Conservation (phyloP, 2,888 invertebrate species). For the Hirtodrosophila cameraria region DNA sequence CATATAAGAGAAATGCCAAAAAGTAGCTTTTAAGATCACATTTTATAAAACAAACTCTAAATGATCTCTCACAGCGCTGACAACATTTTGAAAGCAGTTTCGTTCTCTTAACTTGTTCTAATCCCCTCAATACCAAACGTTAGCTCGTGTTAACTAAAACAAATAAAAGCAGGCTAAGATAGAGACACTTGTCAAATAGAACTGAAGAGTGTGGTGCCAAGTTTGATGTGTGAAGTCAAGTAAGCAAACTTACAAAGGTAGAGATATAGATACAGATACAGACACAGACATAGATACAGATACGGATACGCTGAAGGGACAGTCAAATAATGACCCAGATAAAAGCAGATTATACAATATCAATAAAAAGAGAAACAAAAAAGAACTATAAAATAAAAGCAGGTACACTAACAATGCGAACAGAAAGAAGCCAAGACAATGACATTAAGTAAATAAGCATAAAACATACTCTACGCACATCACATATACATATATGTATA, state of each 20-base stretch:
- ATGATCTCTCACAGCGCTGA: not conserved
- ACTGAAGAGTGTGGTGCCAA: slow-evolving; percentile 37
- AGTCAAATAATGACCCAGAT: slow-evolving; percentile 70
- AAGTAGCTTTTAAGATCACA: too few relatives aligned
- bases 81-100: not conserved
- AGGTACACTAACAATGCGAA: slow-evolving; percentile 8
- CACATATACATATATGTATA: too few relatives aligned
- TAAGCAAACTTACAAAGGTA: not conserved
- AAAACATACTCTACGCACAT: slow-evolving; percentile 43
- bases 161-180: slow-evolving; percentile 22
- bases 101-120: not conserved
- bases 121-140: slow-evolving; percentile 15
- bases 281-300: slow-evolving; percentile 5
- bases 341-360: slow-evolving; percentile 55
- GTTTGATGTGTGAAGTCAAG: slow-evolving; percentile 4
- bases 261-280: not conserved
- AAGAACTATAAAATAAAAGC: not conserved
- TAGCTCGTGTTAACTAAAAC: slow-evolving; percentile 2
- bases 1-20: too few relatives aligned
- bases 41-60: not conserved
- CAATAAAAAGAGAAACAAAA: slow-evolving; percentile 25
- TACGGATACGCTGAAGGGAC: slow-evolving; percentile 35
- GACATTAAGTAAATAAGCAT: slow-evolving; percentile 30
- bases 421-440: slow-evolving; percentile 43
- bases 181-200: slow-evolving; percentile 23